Evolutionary conservation across 2,113 vertebrate genomes (phyloP).

Genomic region (Thinocorus orbignyianus): DNA sequence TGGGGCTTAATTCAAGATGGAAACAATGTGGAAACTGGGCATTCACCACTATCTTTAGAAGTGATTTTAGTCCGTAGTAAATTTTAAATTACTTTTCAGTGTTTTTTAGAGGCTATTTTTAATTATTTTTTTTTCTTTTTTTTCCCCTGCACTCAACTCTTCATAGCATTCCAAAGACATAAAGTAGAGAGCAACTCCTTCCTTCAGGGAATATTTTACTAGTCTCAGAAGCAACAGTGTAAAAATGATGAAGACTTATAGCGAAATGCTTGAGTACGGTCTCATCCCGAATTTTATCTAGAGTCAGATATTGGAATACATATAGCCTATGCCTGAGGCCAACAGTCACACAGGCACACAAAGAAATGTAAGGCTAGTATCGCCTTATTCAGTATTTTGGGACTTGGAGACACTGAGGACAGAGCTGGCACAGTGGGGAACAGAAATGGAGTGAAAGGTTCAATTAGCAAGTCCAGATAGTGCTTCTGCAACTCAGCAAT

Average conservation of each 20-base stretch:
- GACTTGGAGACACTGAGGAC: neutral
- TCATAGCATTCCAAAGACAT: neutral
- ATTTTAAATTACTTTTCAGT: neutral
- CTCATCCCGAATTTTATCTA: neutral
- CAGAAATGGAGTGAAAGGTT: accelerated
- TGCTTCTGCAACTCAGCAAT: neutral
- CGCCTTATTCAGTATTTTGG: neutral
- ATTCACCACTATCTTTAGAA: neutral
- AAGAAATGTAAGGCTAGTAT: neutral
- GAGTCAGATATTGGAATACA: neutral
- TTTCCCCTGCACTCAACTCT: neutral
- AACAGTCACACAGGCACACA: neutral
- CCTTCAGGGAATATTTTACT: neutral
- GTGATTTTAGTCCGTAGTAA: neutral
- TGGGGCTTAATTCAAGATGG: neutral
- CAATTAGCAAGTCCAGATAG: accelerated
- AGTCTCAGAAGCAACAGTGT: neutral
- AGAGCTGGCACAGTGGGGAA: neutral
- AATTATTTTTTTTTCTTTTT: neutral
- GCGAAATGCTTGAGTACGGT: neutral
- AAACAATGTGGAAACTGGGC: neutral
- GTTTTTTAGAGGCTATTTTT: neutral
- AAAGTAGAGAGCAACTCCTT: neutral
- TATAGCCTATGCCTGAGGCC: neutral
- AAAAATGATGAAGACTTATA: neutral